Evolutionary conservation across 2,888 invertebrate genomes (phyloP).

Genomic region (Watsonalla cultraria): DNA sequence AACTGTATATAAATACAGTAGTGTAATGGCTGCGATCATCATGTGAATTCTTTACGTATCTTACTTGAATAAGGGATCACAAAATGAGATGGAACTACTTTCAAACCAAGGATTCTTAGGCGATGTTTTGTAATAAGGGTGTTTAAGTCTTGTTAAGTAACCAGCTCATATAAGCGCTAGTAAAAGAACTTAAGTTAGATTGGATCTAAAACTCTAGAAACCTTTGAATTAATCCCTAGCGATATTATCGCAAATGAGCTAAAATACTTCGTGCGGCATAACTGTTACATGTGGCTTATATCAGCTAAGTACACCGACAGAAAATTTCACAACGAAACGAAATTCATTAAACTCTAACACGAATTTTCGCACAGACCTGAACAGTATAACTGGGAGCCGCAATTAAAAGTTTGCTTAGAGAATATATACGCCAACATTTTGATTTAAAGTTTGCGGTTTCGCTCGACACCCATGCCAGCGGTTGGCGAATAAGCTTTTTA

Average conservation of each 20-base stretch:
- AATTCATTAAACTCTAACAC: conserved; percentile 66
- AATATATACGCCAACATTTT: conserved; percentile 65
- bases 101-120: too few species aligned
- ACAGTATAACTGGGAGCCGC: conserved; percentile 62
- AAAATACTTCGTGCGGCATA: conserved; percentile 32
- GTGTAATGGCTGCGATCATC: too few species aligned
- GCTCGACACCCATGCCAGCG: conserved; percentile 30
- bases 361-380: conserved; percentile 57
- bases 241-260: conserved; percentile 11
- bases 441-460: conserved; percentile 65
- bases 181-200: too few species aligned
- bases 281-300: conserved; percentile 30
- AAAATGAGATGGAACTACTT: too few species aligned
- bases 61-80: too few species aligned
- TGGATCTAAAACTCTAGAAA: too few species aligned
- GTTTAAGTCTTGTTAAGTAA: too few species aligned
- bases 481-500: conserved; percentile 23
- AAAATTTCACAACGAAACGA: conserved; percentile 47
- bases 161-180: too few species aligned
- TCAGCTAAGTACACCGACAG: conserved; percentile 34
- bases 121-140: too few species aligned
- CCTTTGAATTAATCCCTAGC: too few species aligned
- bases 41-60: too few species aligned
- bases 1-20: too few species aligned
- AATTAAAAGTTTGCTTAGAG: conserved; percentile 71